phyloP scores from a whole-genome alignment of 1,140 invertebrate species.

The Brachionus koreanus region DNA sequence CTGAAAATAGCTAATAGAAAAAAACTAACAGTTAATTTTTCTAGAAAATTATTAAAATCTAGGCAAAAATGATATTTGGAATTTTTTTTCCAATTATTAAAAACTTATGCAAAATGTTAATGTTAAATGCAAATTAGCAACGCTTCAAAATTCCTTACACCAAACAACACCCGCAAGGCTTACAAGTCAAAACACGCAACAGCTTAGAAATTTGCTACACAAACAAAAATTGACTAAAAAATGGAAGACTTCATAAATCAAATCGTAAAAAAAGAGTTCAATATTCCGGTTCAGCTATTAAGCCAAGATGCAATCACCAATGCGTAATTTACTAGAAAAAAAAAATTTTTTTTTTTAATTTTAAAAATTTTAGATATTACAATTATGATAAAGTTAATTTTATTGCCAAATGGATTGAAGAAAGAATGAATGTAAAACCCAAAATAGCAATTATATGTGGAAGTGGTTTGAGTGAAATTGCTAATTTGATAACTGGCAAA shows the following conservation, averaged over 20 bases:
- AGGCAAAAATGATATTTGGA: too few species aligned
- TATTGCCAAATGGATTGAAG: slow-evolving; percentile 27
- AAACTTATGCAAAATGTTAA: too few species aligned
- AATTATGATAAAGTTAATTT: slow-evolving; percentile 25
- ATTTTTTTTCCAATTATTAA: too few species aligned
- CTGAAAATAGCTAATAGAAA: too few species aligned
- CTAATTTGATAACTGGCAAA: slow-evolving; percentile 70
- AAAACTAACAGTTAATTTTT: too few species aligned
- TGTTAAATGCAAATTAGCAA: too few species aligned
- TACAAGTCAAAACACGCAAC: not conserved
- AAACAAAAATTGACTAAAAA: not conserved
- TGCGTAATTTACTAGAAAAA: not conserved
- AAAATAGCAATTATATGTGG: slow-evolving; percentile 89
- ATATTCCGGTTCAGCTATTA: slow-evolving; percentile 14
- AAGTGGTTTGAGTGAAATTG: slow-evolving; percentile 80
- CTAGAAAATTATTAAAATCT: too few species aligned
- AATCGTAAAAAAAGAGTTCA: not conserved
- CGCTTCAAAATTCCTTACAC: not conserved
- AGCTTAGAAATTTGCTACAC: not conserved
- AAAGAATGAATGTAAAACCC: slow-evolving; percentile 59
- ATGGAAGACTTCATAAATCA: slow-evolving; percentile 11
- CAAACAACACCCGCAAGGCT: not conserved
- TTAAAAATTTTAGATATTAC: slow-evolving; percentile 10
- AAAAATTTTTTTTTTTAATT: not conserved
- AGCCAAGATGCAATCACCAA: slow-evolving; percentile 32